Base-by-base conservation (phyloP, 1,140 invertebrate species). In the Drosophila virilis region DNA sequence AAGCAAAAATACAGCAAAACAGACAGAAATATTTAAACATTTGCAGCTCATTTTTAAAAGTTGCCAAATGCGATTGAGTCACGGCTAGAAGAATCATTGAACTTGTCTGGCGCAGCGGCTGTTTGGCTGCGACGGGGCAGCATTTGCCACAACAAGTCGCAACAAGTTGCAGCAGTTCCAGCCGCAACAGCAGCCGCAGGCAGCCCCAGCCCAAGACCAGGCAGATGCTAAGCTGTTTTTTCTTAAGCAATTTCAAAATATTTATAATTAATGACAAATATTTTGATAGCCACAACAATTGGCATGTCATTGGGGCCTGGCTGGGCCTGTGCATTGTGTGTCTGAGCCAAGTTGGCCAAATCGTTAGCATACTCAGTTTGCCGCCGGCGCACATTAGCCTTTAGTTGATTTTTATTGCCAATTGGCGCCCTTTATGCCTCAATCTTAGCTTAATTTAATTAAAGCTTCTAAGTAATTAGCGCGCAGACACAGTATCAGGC, bases 261-360 rank as follows among this genome's bases (percentile, higher is more conserved):
- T 86, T 86, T 89, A 86, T 86, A 86, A 86, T 86, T 86, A 86
- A 89, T 86, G 83, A 85, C 83, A 77, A 86, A 70, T 83, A 83
- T 86, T 86, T 86, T 86, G 76, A 79, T 83, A 89, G 84, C 68
- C 55, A 79, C 77, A 85, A 83, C 81, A 84, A 77, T 82, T 88
- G 83, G 76, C 76, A 82, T 88, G 68, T 81, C 81, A 85, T 84
- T 84, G 80, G 84, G 69, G 50, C 55, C n/a, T 54, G 37, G 8
- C 52, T 28, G 8, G 37, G 43, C 43, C 35, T 40, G 57, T 28
- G 13, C 13, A n/a, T n/a, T 13, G 35, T 15, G 6, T 33, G 15
- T 13, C 32, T 33, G 3, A 42, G 40, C 28, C 13, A 54, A 33
- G 57, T 50, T 50, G 43, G 17, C n/a, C 46, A 69, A 33, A 40